phyloP scores from a whole-genome alignment of 2,113 vertebrate genomes.

The Grammomys surdaster region DNA sequence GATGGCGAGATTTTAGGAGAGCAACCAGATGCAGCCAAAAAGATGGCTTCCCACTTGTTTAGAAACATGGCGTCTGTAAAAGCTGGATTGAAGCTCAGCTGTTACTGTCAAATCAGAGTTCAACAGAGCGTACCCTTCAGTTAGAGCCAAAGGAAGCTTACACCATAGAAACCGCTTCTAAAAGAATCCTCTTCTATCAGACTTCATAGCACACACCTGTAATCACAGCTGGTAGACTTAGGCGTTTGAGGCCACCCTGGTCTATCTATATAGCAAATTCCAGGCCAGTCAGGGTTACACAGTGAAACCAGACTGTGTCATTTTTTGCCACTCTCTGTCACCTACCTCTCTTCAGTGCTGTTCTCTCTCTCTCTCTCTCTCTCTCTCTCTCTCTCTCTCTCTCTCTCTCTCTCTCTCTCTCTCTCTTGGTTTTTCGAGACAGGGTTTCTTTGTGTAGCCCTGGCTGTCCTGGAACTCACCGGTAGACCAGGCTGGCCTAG shows the following conservation, averaged over 20 bases:
- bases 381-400: too few species aligned
- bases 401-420: too few species aligned
- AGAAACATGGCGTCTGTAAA: neutral
- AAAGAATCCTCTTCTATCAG: neutral
- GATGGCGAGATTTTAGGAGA: neutral
- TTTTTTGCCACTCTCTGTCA: neutral
- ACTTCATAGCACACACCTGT: neutral
- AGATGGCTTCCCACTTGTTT: neutral
- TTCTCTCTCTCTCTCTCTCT: too few species aligned
- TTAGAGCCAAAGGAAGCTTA: neutral
- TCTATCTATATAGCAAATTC: neutral
- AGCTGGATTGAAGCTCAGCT: neutral
- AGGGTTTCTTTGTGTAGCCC: too few species aligned
- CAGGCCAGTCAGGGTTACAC: neutral
- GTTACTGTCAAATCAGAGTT: slow-evolving; percentile 22
- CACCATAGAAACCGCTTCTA: neutral
- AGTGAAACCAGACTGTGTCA: neutral
- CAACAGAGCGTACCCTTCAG: neutral
- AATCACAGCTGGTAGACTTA: neutral
- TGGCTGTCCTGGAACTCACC: too few species aligned
- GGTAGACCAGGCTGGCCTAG: too few species aligned
- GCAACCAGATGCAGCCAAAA: neutral
- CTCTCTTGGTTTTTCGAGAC: too few species aligned
- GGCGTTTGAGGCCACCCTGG: neutral
- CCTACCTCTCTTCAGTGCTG: too few species aligned